phyloP scores from a whole-genome alignment of 2,113 vertebrate species.

The Urocynchramus pylzowi region DNA sequence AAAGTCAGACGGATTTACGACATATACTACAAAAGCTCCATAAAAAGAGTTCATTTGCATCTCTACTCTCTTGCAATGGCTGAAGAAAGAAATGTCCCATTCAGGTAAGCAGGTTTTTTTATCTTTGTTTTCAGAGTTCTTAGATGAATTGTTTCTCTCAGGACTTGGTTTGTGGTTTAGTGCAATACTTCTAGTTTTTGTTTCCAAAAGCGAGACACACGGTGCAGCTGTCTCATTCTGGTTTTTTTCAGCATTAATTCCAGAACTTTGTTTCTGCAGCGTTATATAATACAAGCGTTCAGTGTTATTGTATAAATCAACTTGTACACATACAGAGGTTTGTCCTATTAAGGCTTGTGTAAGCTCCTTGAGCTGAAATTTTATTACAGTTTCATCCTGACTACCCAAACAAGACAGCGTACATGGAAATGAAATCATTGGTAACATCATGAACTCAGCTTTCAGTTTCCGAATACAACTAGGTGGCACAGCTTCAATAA shows the following conservation, averaged over 20 bases:
- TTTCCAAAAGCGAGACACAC: background rate
- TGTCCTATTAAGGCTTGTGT: constrained; percentile 76
- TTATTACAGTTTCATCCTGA: constrained; percentile 52
- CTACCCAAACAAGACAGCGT: constrained; percentile 71
- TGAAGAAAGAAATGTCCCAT: background rate
- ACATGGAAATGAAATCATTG: constrained; percentile 85
- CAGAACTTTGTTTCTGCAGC: constrained; percentile 44
- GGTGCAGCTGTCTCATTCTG: background rate
- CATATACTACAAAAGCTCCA: constrained; percentile 76
- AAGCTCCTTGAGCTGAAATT: constrained; percentile 76
- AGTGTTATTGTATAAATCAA: constrained; percentile 68
- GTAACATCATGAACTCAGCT: constrained; percentile 73
- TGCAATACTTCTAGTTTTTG: background rate
- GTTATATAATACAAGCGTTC: constrained; percentile 77
- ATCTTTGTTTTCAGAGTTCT: background rate
- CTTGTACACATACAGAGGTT: constrained; percentile 60
- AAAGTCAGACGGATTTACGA: constrained; percentile 83
- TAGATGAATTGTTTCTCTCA: background rate
- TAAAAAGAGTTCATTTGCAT: constrained; percentile 70
- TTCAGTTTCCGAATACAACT: constrained; percentile 77
- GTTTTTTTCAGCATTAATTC: background rate
- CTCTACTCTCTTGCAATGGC: constrained; percentile 57
- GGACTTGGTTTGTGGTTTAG: background rate
- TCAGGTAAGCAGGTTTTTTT: background rate
- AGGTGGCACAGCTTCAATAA: constrained; percentile 77